Evolutionary conservation across 1,140 invertebrate genomes (phyloP).

Genomic region (Drosophila bocki): DNA sequence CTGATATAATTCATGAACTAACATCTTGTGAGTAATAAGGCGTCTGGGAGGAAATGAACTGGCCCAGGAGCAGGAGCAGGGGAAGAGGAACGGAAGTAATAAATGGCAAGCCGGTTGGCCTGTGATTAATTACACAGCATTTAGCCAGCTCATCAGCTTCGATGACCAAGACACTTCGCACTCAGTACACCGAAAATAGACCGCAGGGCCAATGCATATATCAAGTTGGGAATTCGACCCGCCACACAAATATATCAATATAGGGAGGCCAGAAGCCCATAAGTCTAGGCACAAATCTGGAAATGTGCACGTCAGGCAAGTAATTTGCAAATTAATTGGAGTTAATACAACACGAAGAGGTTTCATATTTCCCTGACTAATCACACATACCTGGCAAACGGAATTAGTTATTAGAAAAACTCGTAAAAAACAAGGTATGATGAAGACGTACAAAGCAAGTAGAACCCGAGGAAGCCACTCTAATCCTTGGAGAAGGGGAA

Average conservation of each 20-base stretch:
- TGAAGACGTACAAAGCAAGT: neutral
- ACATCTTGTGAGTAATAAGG: conserved; percentile 57
- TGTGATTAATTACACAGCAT: conserved; percentile 51
- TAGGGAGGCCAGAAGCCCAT: neutral
- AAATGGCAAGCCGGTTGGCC: conserved; percentile 35
- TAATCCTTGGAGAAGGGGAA: neutral
- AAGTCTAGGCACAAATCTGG: conserved; percentile 11
- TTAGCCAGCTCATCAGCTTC: conserved; percentile 51
- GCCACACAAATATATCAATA: neutral
- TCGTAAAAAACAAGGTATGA: neutral
- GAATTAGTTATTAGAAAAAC: neutral
- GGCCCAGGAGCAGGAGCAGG: neutral
- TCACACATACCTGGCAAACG: neutral
- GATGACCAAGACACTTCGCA: conserved; percentile 41
- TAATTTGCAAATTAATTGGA: conserved; percentile 9
- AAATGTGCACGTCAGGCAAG: conserved; percentile 23
- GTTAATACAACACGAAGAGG: neutral
- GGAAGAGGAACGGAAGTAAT: conserved; percentile 18
- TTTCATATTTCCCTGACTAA: neutral
- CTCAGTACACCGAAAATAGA: conserved; percentile 13
- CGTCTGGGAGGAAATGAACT: conserved; percentile 25
- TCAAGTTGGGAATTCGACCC: conserved; percentile 17
- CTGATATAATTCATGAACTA: conserved; percentile 50
- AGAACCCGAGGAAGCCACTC: neutral
- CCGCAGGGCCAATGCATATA: conserved; percentile 25